Evolutionary conservation across 2,113 vertebrate species (phyloP), one percentile per base, ranked within the genome.

Genomic region (Lepidothrix coronata): DNA sequence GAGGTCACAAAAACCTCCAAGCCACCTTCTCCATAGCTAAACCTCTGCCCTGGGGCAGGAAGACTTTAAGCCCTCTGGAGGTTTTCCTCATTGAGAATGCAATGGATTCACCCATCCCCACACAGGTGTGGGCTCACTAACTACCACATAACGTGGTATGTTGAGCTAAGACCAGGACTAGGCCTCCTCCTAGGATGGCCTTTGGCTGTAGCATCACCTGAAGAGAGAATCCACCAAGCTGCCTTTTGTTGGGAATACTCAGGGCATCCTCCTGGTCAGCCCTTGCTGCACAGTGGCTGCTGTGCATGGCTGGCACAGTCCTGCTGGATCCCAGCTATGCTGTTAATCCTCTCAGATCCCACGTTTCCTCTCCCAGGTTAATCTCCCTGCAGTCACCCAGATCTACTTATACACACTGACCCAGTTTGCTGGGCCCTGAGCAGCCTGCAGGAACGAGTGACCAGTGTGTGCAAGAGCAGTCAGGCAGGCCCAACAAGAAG

Each of bases 331-430:
- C 54, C 85, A 88, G 41, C 74, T 57, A 33, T 0, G 19, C 1
- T 2, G 3, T 37, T 77, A 84, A 93, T 81, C 85, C 82, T 75
- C 90, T 74, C 54, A 11, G 62, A 37, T 19, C 54, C 68, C 70
- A 44, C 0, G 0, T 20, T 75, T 75, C 54, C 65, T 75, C 81
- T 82, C 85, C 84, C 82, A 80, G 88, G 88, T 83, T 94, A 90
- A 96, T 85, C 94, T 46, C 89, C 17, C 27, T 75, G 85, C 61
- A 67, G 55, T 93, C 78, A 89, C 93, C 74, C 74, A 91, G 71
- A 88, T 83, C 92, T 54, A 11, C 57, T 93, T 85, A 74, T 2
- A 35, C 58, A 27, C 10, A 11, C 95, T 95, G 94, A 73, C 89
- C 85, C 22, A 8, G 25, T 82, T 95, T 85, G 74, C 77, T 87